A percentile compares a stretch with the other conserved stretches of the same genome.
Evolutionary conservation across 2,888 invertebrate genomes (phyloP).

Genomic region (Drosophila neutralis): DNA sequence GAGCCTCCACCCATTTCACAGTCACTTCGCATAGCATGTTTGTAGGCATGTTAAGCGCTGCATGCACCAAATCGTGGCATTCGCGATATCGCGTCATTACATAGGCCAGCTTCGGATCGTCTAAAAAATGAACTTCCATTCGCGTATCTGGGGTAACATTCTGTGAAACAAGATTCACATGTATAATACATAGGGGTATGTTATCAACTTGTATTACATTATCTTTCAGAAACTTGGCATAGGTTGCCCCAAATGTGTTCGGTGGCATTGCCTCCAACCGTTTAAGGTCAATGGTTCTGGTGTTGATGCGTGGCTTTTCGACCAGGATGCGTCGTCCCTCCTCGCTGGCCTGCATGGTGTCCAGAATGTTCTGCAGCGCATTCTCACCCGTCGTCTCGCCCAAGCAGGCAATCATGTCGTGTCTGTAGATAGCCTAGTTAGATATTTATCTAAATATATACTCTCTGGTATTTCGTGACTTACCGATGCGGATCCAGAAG

Average conservation of each 20-base stretch:
- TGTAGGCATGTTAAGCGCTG: constrained; percentile 96
- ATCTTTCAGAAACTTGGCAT: constrained; percentile 92
- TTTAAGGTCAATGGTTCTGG: constrained; percentile 91
- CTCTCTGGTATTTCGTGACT: neutral
- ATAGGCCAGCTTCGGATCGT: constrained; percentile 94
- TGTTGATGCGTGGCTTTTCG: constrained; percentile 94
- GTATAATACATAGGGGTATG: neutral
- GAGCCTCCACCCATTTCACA: constrained; percentile 98
- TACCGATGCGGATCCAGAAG: constrained; percentile 91
- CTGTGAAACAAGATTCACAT: constrained; percentile 52
- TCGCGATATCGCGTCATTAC: constrained; percentile 99
- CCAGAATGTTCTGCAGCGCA: constrained; percentile 90
- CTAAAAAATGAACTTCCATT: constrained; percentile 94
- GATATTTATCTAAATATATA: neutral
- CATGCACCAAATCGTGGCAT: constrained; percentile 97
- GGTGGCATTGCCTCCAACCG: constrained; percentile 90
- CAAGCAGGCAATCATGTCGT: constrained; percentile 97
- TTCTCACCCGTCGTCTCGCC: constrained; percentile 94
- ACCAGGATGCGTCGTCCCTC: constrained; percentile 92
- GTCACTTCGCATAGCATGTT: constrained; percentile 96
- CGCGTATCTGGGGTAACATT: constrained; percentile 97
- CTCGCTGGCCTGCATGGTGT: constrained; percentile 90
- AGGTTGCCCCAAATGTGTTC: constrained; percentile 93
- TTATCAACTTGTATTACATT: constrained; percentile 86
- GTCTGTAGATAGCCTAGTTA: constrained; percentile 84